phyloP scores from a whole-genome alignment of 2,113 vertebrate genomes.

The Herpetotheres cachinnans region DNA sequence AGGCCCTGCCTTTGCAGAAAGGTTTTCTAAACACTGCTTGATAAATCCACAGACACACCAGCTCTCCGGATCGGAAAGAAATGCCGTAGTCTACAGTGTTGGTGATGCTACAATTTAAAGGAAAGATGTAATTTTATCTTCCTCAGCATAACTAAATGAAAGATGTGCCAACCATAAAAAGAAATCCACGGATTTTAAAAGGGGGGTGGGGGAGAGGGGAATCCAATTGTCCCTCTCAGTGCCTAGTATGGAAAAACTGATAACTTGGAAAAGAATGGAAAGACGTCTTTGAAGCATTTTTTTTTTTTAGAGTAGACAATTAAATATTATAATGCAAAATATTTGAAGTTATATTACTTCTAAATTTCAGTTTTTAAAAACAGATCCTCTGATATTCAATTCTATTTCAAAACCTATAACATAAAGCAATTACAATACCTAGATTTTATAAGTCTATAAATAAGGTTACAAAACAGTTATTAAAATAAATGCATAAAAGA shows the following conservation, averaged over 20 bases:
- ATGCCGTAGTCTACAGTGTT: neutral
- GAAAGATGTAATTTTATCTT: neutral
- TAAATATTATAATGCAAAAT: neutral
- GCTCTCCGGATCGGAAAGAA: fast-evolving
- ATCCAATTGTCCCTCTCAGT: fast-evolving
- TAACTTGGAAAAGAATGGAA: neutral
- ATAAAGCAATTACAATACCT: neutral
- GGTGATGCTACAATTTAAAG: neutral
- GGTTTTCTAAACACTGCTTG: neutral
- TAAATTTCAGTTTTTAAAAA: neutral
- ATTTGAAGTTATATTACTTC: neutral
- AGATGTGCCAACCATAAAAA: neutral
- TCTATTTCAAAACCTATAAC: neutral
- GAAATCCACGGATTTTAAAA: neutral
- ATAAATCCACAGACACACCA: neutral
- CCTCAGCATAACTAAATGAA: neutral
- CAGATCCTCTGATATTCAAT: neutral
- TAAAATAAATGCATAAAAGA: neutral
- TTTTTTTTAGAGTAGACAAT: neutral
- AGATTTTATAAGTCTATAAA: neutral
- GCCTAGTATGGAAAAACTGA: neutral
- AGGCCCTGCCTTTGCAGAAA: neutral
- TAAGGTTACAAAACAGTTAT: neutral
- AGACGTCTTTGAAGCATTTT: neutral
- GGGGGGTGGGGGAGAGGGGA: fast-evolving